Percentiles rank a stretch among this genome's conserved stretches.
Conservation (phyloP, 2,113 vertebrate genomes). For the Heteronetta atricapilla region DNA sequence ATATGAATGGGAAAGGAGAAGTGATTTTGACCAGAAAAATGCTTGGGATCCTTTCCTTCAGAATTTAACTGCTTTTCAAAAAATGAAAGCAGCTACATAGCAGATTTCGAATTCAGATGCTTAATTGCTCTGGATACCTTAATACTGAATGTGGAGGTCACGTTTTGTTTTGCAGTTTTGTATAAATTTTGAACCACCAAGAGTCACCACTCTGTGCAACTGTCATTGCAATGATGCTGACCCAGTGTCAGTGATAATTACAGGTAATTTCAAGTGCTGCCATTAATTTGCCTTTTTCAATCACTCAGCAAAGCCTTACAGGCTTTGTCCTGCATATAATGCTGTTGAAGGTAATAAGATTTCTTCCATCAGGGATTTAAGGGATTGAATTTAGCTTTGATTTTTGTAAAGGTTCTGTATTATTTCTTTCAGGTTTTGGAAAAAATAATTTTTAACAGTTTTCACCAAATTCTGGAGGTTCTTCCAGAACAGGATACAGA, state of each 20-base stretch:
- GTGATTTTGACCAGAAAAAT: slow-evolving; percentile 44
- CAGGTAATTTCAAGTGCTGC: slow-evolving; percentile 62
- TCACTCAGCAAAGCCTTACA: slow-evolving; percentile 48
- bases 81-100: slow-evolving; percentile 38
- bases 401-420: slow-evolving; percentile 3
- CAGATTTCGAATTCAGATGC: slow-evolving; percentile 11
- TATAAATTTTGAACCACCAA: not conserved
- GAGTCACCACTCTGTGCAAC: not conserved
- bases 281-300: slow-evolving; percentile 67
- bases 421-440: not conserved
- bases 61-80: slow-evolving; percentile 53
- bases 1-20: slow-evolving; percentile 49
- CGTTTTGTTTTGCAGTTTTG: slow-evolving; percentile 34
- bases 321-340: slow-evolving; percentile 59
- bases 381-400: slow-evolving; percentile 49
- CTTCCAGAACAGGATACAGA: not conserved
- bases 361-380: slow-evolving; percentile 55
- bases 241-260: slow-evolving; percentile 61
- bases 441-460: not conserved
- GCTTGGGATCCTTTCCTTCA: slow-evolving; percentile 41
- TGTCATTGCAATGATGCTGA: slow-evolving; percentile 37
- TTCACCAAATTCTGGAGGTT: not conserved
- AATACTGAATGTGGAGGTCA: not conserved
- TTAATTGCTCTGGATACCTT: slow-evolving; percentile 32
- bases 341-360: slow-evolving; percentile 60